Evolutionary conservation across 2,888 invertebrate genomes (phyloP), one percentile per base, ranked within the genome.

Genomic region (Protonemura montana): DNA sequence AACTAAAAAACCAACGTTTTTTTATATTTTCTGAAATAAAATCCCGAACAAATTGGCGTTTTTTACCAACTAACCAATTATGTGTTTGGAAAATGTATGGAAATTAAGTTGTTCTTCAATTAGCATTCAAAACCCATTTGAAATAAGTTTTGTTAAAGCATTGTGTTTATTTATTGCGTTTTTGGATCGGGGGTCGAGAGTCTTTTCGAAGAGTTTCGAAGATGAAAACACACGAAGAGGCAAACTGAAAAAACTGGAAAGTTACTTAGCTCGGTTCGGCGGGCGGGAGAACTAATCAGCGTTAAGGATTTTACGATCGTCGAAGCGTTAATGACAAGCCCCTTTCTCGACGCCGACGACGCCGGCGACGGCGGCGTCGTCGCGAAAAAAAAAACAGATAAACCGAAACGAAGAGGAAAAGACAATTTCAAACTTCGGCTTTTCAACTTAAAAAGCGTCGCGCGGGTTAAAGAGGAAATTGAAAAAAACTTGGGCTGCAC

Each of bases 241-340:
- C 59, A 59, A 3, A 59, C 6, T 59, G 59, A 59, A 59, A n/a
- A 59, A 59, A 59, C 83, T 83, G 41, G 41, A 83, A 83, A 59
- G 83, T 83, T 59, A 83, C 42, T 83, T 82, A 27, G 35, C 25
- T 82, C 42, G 29, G 82, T 35, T 35, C 25, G 21, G 59, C 16
- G 21, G 27, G 78, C 77, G 59, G 41, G 76, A 42, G 41, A 86
- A 86, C 86, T 86, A 86, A 86, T 86, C 86, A 86, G 86, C 86
- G 85, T 85, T 86, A 85, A 41, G 85, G 86, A 86, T 86, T 86
- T 86, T 81, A 86, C 30, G 86, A n/a, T 76, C 81, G 85, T 78
- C 29, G 85, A 84, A 28, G 86, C 86, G 86, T 86, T 80, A 86
- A 86, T 42, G 85, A 85, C 84, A 84, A 27, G 13, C 59, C 76